Conservation (phyloP, 2,113 vertebrate genomes). For the Leptodactylus fuscus region DNA sequence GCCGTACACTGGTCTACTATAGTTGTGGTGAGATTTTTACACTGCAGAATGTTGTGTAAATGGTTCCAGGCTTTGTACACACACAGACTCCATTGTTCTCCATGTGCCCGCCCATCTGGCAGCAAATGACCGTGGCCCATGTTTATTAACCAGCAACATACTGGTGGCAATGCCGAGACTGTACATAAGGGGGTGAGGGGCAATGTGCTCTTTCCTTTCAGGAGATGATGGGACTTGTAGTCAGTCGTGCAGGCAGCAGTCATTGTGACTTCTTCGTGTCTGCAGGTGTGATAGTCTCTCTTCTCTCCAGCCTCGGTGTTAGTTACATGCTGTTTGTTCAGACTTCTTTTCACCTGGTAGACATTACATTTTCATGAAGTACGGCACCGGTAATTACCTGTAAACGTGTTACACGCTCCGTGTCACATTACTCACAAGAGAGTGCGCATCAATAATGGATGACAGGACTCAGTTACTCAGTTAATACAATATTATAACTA, state of each 20-base stretch:
- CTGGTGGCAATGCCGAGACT: background rate
- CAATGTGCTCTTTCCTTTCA: too few relatives aligned
- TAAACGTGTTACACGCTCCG: background rate
- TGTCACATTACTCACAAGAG: background rate
- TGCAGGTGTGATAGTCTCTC: background rate
- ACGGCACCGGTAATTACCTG: background rate
- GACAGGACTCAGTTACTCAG: background rate
- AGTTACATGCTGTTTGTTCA: background rate
- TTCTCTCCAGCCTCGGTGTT: background rate
- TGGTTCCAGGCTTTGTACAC: background rate
- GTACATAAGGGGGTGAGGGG: too few relatives aligned
- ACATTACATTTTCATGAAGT: background rate
- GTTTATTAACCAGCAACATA: background rate
- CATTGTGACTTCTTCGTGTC: too few relatives aligned
- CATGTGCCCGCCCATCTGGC: background rate
- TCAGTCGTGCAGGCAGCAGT: too few relatives aligned
- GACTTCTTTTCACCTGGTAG: background rate
- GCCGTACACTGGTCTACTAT: too few relatives aligned
- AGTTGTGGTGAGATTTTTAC: too few relatives aligned
- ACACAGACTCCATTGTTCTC: background rate
- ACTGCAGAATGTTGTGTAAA: too few relatives aligned
- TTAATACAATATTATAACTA: too few relatives aligned
- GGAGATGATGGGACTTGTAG: too few relatives aligned
- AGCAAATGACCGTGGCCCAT: background rate
- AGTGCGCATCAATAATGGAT: background rate